Base-by-base conservation (phyloP, 2,797 vertebrate species). In the Zenarchopterus dispar region DNA sequence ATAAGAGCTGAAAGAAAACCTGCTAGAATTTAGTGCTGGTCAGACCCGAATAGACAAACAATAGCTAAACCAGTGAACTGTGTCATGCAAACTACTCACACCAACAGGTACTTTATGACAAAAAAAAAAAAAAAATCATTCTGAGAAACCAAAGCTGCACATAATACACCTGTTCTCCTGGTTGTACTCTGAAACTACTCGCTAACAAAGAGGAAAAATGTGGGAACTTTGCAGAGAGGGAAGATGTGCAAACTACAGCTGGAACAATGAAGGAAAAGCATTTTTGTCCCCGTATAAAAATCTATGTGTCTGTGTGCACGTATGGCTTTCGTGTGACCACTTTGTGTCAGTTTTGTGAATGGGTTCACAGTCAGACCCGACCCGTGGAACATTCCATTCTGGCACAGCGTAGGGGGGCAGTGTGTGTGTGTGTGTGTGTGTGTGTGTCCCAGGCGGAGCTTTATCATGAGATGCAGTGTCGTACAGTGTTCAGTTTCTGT, bases 341-440 rank as follows among this genome's bases (percentile, higher is more conserved):
- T 64, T 54, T 67, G 53, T 72, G 62, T 75, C 72, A 49, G 62
- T 85, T 87, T 85, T 84, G 73, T 84, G 77, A 84, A 87, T 79
- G 73, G 69, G 62, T 78, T 80, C 67, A 81, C 61, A 72, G 69
- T 76, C 56, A 51, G 71, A 62, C 53, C 75, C 51, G n/a, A 39
- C 59, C 54, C 52, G 55, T 45, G 63, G 84, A 84, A 85, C 78
- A 88, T 85, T 86, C 80, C 84, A 84, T 79, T 82, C 82, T 78
- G 24, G 33, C n/a, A 17, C 45, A 15, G 21, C 5, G 0, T 19
- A 23, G 54, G 44, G 45, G 15, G 42, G 26, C 2, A 19, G 6
- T 39, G 36, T 39, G 36, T 39, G 36, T 39, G 36, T 39, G 36
- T 39, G 36, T 39, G 36, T 39, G 36, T 39, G 36, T 39, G 36